Evolutionary conservation across 2,797 vertebrate species (phyloP), one percentile per base, ranked within the genome.

Genomic region (Oreortyx pictus): DNA sequence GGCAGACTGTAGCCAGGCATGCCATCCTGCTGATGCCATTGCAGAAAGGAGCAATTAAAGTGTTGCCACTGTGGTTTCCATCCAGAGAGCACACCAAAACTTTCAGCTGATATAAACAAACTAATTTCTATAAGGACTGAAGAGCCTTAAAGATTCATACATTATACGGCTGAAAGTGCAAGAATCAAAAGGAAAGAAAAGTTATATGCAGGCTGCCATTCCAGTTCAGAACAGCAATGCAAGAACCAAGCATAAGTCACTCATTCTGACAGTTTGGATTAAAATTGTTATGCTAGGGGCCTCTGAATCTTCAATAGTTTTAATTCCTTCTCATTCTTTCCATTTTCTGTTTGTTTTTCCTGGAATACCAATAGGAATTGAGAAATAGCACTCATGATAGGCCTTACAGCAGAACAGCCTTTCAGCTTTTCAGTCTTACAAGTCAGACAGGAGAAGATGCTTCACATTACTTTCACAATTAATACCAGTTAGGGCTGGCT

Each of bases 1-100:
- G 44, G 11, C 41, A 43, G 3, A 1, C 17, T 3, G 0, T 46
- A 29, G 47, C 29, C 18, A 1, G 8, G 14, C 2, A 6, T n/a
- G 13, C 9, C 44, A 19, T 35, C 56, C 65, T 29, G 13, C 56
- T 31, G 64, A 27, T 11, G 11, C 73, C 64, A 7, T 46, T 0
- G 0, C 19, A 20, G 2, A 1, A 23, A 2, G 4, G 12, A 41
- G 43, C 17, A 6, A 33, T 29, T 50, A 19, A 31, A 6, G 1
- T 8, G 52, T 25, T 61, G 18, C n/a, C 41, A n/a, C 35, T 4
- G 2, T n/a, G 33, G 18, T 39, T 31, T 11, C 76, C 25, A 37
- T 67, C 39, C 29, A 82, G 7, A 74, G 54, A 71, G 41, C 49
- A 41, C 43, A 31, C 68, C 60, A 52, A 24, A 20, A 20, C 61